Conservation (phyloP, 2,888 invertebrate species). For the Arctia plantaginis region DNA sequence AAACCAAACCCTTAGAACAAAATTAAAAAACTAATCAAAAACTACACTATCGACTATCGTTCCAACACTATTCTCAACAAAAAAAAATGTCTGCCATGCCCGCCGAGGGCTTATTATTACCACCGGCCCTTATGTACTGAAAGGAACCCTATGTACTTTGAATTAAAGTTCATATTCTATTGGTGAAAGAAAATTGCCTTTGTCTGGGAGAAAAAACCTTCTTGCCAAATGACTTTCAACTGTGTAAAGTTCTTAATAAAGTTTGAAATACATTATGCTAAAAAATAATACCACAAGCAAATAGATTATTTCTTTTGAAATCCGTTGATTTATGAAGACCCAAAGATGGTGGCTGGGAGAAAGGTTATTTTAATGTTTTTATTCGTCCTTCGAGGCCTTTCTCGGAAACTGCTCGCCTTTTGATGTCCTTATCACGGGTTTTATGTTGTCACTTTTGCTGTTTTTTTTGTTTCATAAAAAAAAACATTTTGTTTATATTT, state of each 20-base stretch:
- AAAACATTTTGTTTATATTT: too few relatives aligned
- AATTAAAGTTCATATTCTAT: slow-evolving; percentile 54
- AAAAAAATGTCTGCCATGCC: slow-evolving; percentile 74
- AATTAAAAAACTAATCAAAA: slow-evolving; percentile 27
- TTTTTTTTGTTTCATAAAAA: not conserved
- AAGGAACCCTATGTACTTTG: slow-evolving; percentile 46
- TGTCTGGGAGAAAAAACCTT: slow-evolving; percentile 24
- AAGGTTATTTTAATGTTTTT: slow-evolving; percentile 43
- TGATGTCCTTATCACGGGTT: slow-evolving; percentile 6
- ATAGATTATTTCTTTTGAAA: slow-evolving; percentile 36
- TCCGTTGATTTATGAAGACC: slow-evolving; percentile 55
- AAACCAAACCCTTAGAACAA: not conserved
- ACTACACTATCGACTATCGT: slow-evolving; percentile 50
- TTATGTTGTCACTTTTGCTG: not conserved
- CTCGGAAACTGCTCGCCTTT: slow-evolving; percentile 24
- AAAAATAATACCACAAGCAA: slow-evolving; percentile 32
- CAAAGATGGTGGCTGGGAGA: slow-evolving; percentile 51
- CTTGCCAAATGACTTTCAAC: slow-evolving; percentile 18
- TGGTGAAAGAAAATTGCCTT: slow-evolving; percentile 42
- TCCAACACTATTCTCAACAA: slow-evolving; percentile 54
- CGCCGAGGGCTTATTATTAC: slow-evolving; percentile 54
- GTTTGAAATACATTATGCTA: slow-evolving; percentile 15
- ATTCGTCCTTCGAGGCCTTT: slow-evolving; percentile 29
- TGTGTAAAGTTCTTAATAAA: not conserved
- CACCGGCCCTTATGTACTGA: slow-evolving; percentile 36